Conservation (phyloP, 1,140 invertebrate species). For the Mactra quadrangularis region DNA sequence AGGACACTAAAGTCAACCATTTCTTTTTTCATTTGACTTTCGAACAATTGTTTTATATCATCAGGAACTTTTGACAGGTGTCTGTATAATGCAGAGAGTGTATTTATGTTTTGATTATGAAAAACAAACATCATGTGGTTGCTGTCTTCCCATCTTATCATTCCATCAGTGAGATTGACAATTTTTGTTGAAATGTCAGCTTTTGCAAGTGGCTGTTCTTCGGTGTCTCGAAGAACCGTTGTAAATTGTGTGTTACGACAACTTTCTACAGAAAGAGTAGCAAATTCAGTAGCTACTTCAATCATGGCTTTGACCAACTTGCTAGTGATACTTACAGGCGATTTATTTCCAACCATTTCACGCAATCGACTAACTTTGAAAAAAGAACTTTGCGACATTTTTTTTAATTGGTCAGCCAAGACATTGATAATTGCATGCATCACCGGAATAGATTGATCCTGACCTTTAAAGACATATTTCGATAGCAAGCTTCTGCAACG, state of each 20-base stretch:
- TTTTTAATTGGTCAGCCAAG: conserved; percentile 63
- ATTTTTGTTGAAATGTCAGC: background rate
- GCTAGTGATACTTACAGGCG: conserved; percentile 3
- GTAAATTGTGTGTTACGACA: conserved; percentile 20
- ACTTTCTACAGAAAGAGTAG: conserved; percentile 51
- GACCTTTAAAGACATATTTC: conserved; percentile 37
- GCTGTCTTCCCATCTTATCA: conserved; percentile 64
- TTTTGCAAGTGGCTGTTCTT: background rate
- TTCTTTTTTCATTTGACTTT: conserved; percentile 56
- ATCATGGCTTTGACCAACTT: conserved; percentile 42
- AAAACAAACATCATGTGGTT: conserved; percentile 65
- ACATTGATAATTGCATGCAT: conserved; percentile 56
- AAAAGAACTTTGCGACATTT: conserved; percentile 57
- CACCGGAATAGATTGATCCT: conserved; percentile 59
- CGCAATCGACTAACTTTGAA: conserved; percentile 43
- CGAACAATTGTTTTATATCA: conserved; percentile 60
- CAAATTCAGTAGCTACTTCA: conserved; percentile 56
- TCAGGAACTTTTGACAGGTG: conserved; percentile 27
- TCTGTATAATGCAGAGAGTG: conserved; percentile 64
- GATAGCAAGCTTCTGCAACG: conserved; percentile 49
- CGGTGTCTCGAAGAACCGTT: background rate
- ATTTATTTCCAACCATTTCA: conserved; percentile 43
- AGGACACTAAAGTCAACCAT: conserved; percentile 46
- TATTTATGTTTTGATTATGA: conserved; percentile 62
- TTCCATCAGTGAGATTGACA: conserved; percentile 9